Evolutionary conservation across 2,888 invertebrate species (phyloP).

Genomic region (Polymixis flavicincta): DNA sequence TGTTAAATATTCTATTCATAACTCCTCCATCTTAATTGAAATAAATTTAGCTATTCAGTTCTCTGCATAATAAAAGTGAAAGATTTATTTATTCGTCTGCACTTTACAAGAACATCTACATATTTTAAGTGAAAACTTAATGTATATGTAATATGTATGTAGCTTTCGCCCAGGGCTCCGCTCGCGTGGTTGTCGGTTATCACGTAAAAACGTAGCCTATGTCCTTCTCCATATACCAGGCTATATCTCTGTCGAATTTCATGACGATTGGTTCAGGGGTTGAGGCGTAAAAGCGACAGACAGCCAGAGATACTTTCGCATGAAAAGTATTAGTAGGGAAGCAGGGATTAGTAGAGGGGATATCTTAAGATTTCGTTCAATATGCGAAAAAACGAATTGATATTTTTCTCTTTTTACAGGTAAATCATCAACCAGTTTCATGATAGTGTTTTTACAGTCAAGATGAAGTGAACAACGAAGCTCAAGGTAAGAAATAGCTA

Average conservation of each 20-base stretch:
- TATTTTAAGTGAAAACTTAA: background rate
- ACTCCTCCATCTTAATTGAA: conserved; percentile 3
- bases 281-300: too few relatives aligned
- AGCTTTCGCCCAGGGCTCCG: too few relatives aligned
- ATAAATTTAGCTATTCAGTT: background rate
- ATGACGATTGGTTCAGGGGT: too few relatives aligned
- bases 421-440: conserved; percentile 22
- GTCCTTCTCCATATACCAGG: too few relatives aligned
- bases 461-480: background rate
- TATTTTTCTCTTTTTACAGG: conserved; percentile 44
- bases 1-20: background rate
- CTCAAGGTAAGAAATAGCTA: conserved; percentile 9
- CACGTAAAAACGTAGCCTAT: too few relatives aligned
- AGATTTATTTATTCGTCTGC: conserved; percentile 1
- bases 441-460: background rate
- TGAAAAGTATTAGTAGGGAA: too few relatives aligned
- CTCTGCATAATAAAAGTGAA: conserved; percentile 5
- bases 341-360: too few relatives aligned
- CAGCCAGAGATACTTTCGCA: too few relatives aligned
- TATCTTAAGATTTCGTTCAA: background rate
- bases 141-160: too few relatives aligned
- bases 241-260: too few relatives aligned
- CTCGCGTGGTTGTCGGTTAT: too few relatives aligned
- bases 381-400: conserved; percentile 2
- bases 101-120: background rate